phyloP scores from a whole-genome alignment of 2,888 invertebrate genomes.

The Clivina fossor region DNA sequence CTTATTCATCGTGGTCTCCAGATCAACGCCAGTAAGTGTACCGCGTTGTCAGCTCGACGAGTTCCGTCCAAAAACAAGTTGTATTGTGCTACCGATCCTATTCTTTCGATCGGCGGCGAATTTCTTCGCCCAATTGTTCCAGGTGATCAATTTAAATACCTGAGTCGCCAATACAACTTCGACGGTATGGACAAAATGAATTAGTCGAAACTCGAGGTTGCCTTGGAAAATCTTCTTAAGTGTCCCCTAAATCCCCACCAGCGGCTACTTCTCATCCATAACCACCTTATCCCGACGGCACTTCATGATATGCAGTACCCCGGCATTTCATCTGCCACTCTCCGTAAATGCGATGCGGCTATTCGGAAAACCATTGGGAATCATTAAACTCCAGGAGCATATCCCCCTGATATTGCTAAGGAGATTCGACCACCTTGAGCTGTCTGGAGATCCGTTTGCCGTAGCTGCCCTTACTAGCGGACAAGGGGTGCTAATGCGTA shows the following conservation, averaged over 20 bases:
- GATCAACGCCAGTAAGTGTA: neutral
- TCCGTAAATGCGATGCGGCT: constrained; percentile 45
- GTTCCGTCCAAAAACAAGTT: too few species aligned
- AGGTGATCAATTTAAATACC: too few species aligned
- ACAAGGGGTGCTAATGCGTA: neutral
- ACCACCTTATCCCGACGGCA: constrained; percentile 46
- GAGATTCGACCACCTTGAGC: too few species aligned
- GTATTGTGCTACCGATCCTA: too few species aligned
- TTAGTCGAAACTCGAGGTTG: too few species aligned
- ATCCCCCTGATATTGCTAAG: neutral
- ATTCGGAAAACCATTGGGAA: constrained; percentile 42
- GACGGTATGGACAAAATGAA: too few species aligned
- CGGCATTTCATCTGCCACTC: constrained; percentile 24
- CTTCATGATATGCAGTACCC: constrained; percentile 48
- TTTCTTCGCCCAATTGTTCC: too few species aligned
- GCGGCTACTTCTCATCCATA: constrained; percentile 45
- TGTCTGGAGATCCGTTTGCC: neutral
- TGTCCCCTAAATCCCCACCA: constrained; percentile 51
- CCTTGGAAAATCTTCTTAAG: neutral
- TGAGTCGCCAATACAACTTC: too few species aligned
- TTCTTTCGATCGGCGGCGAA: too few species aligned
- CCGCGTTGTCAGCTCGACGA: too few species aligned
- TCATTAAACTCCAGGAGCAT: constrained; percentile 40
- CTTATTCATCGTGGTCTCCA: too few species aligned
- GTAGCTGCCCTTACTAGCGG: too few species aligned